Base-by-base conservation (phyloP, 2,113 vertebrate genomes). In the Platysteira castanea region DNA sequence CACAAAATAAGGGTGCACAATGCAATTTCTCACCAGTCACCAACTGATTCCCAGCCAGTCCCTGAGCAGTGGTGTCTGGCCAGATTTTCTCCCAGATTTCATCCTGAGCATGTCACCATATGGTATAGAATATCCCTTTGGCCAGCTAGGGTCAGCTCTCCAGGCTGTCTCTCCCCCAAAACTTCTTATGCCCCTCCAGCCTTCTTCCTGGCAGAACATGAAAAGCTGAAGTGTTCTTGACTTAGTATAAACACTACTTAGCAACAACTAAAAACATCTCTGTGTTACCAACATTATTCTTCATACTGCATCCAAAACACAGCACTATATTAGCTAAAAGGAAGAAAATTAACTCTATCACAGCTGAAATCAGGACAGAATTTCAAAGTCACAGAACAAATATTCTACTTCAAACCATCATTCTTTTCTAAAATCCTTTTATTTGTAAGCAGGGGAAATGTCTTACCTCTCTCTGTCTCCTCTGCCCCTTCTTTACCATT, bases 391-490 rank as follows among this genome's bases (percentile, higher is more conserved):
- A 75, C 23, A 63, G 20, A 77, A 57, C 3, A 91, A 50, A 67
- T 31, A 49, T 42, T 59, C 6, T 60, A 11, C 28, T 77, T 81
- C 44, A 63, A 54, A 50, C 7, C 6, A 6, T 74, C 61, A 26
- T 49, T 74, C 3, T 75, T 75, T 15, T 44, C 41, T 61, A 65
- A 84, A 91, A 61, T 35, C 6, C 24, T 64, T 75, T 41, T 50
- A 30, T 53, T 65, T 77, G 14, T 49, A 42, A 78, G 13, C 3
- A 57, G 39, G 3, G 13, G 80, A 77, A 13, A 12, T 53, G 15
- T 46, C 10, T 44, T 59, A 31, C 10, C 0, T 57, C 81, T 37
- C 28, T 73, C 0, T 0, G 31, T 27, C 24, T 76, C 30, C 6
- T 80, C 6, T 76, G 13, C 22, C 3, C 28, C 8, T 53, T 69